Conservation (phyloP, 2,888 invertebrate genomes). For the Rutpela maculata region DNA sequence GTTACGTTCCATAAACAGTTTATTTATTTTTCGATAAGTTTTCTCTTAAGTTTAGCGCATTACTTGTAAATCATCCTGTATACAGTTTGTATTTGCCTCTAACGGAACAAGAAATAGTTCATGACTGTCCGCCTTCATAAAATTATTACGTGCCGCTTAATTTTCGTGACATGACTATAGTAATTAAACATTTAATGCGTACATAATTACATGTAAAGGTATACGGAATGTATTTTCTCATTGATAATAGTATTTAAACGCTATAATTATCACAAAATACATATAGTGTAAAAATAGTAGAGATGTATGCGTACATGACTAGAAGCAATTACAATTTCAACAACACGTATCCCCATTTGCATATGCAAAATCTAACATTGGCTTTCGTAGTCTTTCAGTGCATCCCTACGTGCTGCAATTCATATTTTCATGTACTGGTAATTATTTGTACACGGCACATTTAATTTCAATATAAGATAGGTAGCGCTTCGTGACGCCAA, state of each 20-base stretch:
- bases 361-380: slow-evolving; percentile 27
- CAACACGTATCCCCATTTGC: slow-evolving; percentile 20
- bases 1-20: no score
- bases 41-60: no score
- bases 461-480: neutral
- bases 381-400: neutral
- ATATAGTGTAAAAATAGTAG: slow-evolving; percentile 16
- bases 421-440: slow-evolving; percentile 18
- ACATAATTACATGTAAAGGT: neutral
- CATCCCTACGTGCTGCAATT: slow-evolving; percentile 1
- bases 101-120: neutral
- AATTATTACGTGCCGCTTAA: neutral
- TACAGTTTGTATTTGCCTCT: neutral
- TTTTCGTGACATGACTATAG: neutral
- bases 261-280: slow-evolving; percentile 13
- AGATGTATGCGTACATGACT: slow-evolving; percentile 18
- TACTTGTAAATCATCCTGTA: no score
- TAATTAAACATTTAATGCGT: slow-evolving; percentile 1
- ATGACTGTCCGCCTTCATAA: neutral
- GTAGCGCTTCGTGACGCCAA: slow-evolving; percentile 2
- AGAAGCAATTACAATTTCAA: slow-evolving; percentile 29
- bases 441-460: neutral
- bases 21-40: no score
- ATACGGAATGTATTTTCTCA: neutral
- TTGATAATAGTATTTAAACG: neutral